A percentile compares a stretch with the other conserved stretches of the same genome.
Evolutionary conservation across 2,113 vertebrate genomes (phyloP).

Genomic region (Camelus bactrianus): DNA sequence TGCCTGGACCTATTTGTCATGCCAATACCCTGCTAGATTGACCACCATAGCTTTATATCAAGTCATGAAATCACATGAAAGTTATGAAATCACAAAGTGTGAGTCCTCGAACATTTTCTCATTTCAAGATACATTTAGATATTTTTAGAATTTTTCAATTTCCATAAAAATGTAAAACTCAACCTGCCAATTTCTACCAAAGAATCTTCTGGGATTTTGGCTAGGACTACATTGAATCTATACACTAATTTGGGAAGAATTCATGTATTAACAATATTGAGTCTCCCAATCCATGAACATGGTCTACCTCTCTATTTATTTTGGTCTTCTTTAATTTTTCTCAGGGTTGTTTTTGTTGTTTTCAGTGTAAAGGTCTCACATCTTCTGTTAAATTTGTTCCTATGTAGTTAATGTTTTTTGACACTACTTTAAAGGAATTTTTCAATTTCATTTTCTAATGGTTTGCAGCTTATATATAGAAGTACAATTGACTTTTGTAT

Average conservation of each 20-base stretch:
- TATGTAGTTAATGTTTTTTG: not conserved
- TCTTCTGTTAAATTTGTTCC: not conserved
- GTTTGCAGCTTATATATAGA: not conserved
- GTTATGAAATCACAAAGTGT: not conserved
- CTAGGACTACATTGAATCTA: not conserved
- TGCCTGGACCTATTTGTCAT: not conserved
- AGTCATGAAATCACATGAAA: not conserved
- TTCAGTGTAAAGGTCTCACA: not conserved
- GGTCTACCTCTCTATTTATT: fast-evolving
- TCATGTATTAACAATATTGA: no score
- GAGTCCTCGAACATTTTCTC: not conserved
- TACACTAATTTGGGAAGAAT: not conserved
- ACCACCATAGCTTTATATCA: not conserved
- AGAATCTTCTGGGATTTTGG: not conserved
- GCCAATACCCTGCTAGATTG: no score
- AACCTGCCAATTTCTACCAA: not conserved
- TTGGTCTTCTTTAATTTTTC: not conserved
- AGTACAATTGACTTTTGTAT: not conserved
- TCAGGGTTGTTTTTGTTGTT: not conserved
- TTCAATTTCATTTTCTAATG: not conserved
- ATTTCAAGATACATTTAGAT: not conserved
- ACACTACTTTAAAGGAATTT: not conserved
- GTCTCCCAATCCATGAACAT: not conserved
- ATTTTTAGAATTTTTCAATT: not conserved
- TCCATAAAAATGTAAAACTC: not conserved